Evolutionary conservation across 2,797 vertebrate genomes (phyloP).

Genomic region (Rhynchotus rufescens): DNA sequence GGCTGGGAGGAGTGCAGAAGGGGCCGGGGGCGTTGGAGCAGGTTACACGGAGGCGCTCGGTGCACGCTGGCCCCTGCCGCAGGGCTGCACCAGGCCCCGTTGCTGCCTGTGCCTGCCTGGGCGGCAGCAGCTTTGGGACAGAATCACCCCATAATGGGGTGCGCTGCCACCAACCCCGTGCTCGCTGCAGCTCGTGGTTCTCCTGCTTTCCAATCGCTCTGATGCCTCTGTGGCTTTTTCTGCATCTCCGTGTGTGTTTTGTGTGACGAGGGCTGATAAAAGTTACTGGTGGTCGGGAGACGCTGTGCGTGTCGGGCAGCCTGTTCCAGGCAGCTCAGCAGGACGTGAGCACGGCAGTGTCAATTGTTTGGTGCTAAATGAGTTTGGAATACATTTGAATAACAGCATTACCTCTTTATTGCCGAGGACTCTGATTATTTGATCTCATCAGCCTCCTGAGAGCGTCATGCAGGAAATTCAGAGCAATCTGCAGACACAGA

Average conservation of each 20-base stretch:
- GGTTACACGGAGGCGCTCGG: too few species aligned
- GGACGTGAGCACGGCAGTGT: neutral
- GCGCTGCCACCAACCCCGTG: too few species aligned
- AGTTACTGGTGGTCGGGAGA: constrained; percentile 44
- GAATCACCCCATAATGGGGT: too few species aligned
- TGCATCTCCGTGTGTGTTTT: neutral
- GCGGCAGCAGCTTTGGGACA: too few species aligned
- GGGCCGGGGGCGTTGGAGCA: neutral
- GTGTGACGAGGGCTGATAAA: neutral
- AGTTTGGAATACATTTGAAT: constrained; percentile 63
- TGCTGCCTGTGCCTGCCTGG: too few species aligned
- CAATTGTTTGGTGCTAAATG: constrained; percentile 55
- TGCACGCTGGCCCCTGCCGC: too few species aligned
- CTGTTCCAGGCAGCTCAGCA: constrained; percentile 32
- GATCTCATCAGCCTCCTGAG: constrained; percentile 61
- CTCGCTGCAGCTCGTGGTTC: neutral
- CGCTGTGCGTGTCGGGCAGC: constrained; percentile 43
- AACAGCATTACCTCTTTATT: constrained; percentile 64
- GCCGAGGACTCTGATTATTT: constrained; percentile 55
- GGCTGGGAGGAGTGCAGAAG: neutral
- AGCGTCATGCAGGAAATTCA: constrained; percentile 27
- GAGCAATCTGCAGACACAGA: constrained; percentile 21
- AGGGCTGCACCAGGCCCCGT: too few species aligned
- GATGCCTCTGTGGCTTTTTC: neutral
- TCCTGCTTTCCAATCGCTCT: neutral